phyloP scores from a whole-genome alignment of 1,140 invertebrate genomes.

The Araneus ventricosus region DNA sequence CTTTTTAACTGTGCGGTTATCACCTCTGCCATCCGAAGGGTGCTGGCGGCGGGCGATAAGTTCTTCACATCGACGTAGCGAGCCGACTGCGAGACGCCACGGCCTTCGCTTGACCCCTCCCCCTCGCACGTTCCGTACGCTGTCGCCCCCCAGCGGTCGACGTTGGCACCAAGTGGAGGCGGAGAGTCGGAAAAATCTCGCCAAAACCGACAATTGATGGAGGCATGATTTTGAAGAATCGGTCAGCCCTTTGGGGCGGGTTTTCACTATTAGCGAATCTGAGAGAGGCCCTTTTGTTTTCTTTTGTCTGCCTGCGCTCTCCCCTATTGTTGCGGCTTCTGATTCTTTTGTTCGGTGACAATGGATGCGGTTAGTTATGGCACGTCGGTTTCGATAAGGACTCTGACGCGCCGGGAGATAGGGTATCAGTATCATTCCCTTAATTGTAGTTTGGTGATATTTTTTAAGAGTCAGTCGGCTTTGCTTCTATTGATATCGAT shows the following conservation, averaged over 20 bases:
- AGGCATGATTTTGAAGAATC: conserved; percentile 32
- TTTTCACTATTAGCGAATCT: conserved; percentile 71
- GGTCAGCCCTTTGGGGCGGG: conserved; percentile 65
- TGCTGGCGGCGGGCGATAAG: conserved; percentile 53
- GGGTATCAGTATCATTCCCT: not conserved
- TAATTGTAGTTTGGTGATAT: not conserved
- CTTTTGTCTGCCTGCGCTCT: conserved; percentile 9
- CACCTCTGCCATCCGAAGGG: not conserved
- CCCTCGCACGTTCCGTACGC: conserved; percentile 64
- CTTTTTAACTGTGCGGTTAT: conserved; percentile 12
- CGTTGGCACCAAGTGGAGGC: conserved; percentile 48
- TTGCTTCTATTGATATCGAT: not conserved
- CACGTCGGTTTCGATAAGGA: conserved; percentile 3
- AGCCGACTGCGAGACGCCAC: conserved; percentile 73
- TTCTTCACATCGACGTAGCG: conserved; percentile 38
- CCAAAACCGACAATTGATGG: conserved; percentile 62
- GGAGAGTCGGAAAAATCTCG: conserved; percentile 48
- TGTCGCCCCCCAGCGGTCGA: conserved; percentile 69
- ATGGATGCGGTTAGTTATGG: conserved; percentile 29
- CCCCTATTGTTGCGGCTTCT: conserved; percentile 28
- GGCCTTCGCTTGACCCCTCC: conserved; percentile 17
- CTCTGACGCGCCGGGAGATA: not conserved
- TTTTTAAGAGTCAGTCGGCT: not conserved
- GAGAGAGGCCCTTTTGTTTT: conserved; percentile 53
- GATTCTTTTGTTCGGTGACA: conserved; percentile 38